Base-by-base conservation (phyloP, 2,888 invertebrate genomes). In the Drosophila aldrichi region DNA sequence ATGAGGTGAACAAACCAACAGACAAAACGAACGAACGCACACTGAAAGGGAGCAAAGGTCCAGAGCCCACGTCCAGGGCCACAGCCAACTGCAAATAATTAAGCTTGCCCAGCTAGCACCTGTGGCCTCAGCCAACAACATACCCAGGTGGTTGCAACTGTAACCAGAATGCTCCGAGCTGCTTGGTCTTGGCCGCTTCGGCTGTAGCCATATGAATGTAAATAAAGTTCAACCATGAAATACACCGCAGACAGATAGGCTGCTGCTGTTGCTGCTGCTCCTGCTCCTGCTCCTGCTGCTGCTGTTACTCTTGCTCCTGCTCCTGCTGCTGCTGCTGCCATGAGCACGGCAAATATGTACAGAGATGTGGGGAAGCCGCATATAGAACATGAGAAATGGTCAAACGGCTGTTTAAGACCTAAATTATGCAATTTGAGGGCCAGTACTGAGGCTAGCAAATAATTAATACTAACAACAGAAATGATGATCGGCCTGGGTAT, bases 191-290 rank as follows among this genome's bases (percentile, higher is more conserved):
- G 36, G 57, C 12, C 22, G 6, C 29, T 2, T 32, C 32, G 29
- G 18, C 6, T 32, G 29, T 49, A 55, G 59, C 57, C 66, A 71
- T 72, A 85, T 76, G 77, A 77, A 79, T 88, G 89, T 88, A 88
- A 89, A 82, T 88, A 88, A 79, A 89, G 82, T 82, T 77, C 74
- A 77, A 58, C 82, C 86, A 77, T 89, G 76, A 82, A 81, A 82
- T 71, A 74, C 60, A 77, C 71, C 77, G 68, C 75, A 82, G 85
- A 79, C 88, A 73, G 81, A 78, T 76, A 79, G 79, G 57, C 66
- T n/a, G 40, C 40, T 73, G 44, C 64, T 44, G 60, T 49, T 48
- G 43, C 41, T 41, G 25, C 41, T 59, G 18, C 56, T 58, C 32
- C 51, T 10, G 4, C 12, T 34, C 12, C 32, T 32, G 3, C 32